Percentiles rank a stretch among this genome's conserved stretches.
Evolutionary conservation across 37 sponge, comb jelly and placozoan genomes (phyloP).

Genomic region (Dysidea cf. avara): DNA sequence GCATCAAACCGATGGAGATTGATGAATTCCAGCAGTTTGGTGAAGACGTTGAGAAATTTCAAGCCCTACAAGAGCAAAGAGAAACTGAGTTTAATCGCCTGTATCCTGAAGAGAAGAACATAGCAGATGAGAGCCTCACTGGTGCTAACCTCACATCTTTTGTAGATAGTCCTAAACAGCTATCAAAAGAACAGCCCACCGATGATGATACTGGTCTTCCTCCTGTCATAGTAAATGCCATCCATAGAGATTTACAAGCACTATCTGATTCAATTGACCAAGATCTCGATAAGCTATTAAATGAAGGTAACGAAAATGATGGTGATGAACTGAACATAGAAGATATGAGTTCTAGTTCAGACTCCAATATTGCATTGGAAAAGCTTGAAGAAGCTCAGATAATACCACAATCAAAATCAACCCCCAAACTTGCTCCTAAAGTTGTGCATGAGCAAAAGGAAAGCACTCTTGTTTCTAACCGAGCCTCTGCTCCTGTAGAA

Average conservation of each 20-base stretch:
- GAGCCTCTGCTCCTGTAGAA: background rate
- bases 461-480: background rate
- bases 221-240: no score
- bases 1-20: background rate
- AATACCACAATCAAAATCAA: no score
- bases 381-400: no score
- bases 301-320: no score
- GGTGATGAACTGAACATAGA: no score
- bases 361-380: no score
- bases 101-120: no score
- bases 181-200: background rate
- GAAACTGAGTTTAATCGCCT: no score
- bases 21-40: conserved; percentile 18
- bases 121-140: background rate
- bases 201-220: conserved; percentile 6
- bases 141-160: conserved; percentile 24
- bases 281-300: no score
- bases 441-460: background rate
- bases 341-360: no score
- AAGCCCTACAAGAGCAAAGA: background rate
- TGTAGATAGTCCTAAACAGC: background rate
- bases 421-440: background rate
- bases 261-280: no score
- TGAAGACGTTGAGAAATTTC: background rate
- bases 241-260: no score